Base-by-base conservation (phyloP, 2,113 vertebrate genomes). In the Neodon shergylaensis region DNA sequence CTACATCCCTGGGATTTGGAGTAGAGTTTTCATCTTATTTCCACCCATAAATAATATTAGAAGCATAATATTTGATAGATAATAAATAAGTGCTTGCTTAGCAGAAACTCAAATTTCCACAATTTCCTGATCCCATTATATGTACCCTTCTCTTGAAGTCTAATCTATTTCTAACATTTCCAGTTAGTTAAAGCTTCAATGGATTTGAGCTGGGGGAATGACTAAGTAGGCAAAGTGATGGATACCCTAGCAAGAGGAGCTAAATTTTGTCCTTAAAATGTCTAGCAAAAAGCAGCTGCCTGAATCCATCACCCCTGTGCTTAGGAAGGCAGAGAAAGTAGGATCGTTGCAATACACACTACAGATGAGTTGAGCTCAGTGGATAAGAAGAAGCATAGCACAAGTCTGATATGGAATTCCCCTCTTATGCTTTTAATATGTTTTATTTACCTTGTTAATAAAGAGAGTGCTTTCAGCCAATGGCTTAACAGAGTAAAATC, bases 41-140 rank as follows among this genome's bases (percentile, higher is more conserved):
- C 8, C 31, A 63, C 68, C 22, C 3, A 44, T 93, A 82, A 79
- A 49, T 2, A 9, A 4, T 58, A 82, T 81, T 77, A 26, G 3
- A 61, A 58, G 36, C 44, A 0, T 72, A 33, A 81, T 61, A 83
- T 5, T 61, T 89, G 26, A 7, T 86, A 91, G 61, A 66, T 90
- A 49, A 44, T 63, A 63, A 74, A 22, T 39, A 83, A 65, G 31
- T 87, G 1, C 36, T 22, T 92, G 2, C 21, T 54, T 78, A 49
- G 61, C 65, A 49, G 16, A 87, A 90, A 83, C 6, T 83, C 13
- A 19, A 93, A 94, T 88, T 89, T 42, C 16, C n/a, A 96, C 31
- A 61, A n/a, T 73, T 77, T 68, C 63, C 78, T 77, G 11, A 77
- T 66, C 5, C 61, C 26, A 33, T 82, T 95, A 33, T 36, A 42